Evolutionary conservation across 2,888 invertebrate genomes (phyloP), one percentile per base, ranked within the genome.

Genomic region (Lithophane ornitopus): DNA sequence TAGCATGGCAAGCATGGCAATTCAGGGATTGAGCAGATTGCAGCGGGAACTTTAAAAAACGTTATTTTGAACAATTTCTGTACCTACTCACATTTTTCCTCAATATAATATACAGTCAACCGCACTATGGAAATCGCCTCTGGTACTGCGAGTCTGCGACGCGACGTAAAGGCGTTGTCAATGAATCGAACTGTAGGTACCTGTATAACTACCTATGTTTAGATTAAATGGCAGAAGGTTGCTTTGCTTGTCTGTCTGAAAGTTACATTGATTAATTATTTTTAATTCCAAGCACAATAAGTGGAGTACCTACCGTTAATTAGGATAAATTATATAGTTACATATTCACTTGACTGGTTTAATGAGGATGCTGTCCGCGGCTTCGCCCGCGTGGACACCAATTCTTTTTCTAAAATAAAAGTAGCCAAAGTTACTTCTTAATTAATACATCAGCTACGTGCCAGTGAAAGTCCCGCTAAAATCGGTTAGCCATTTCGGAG

Each of bases 1-100:
- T n/a, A n/a, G n/a, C n/a, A n/a, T n/a, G n/a, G n/a, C n/a, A 49
- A 19, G 16, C 12, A 28, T 67, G 76, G 41, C 41, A 76, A 76
- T 59, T 34, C 41, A 8, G 28, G n/a, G 34, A 28, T n/a, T 58
- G 7, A 41, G 9, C 66, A 49, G 34, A 9, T 28, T 39, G 8
- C 26, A 41, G 58, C 68, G 76, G 58, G 58, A 76, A 59, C 14
- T 59, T 59, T 34, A 28, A 76, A 49, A 44, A 12, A 11, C 2
- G 1, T n/a, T 46, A 22, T 39, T 39, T 7, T 22, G 3, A 28
- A n/a, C 11, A 46, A 66, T n/a, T 19, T 65, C 12, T 26, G 12
- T 19, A 3, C 26, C 16, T 46, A 16, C 19, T 44, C 11, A 26
- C 19, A 26, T 26, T 41, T 41, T 63, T 44, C 26, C 26, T 26